Evolutionary conservation across 2,113 vertebrate species (phyloP), one percentile per base, ranked within the genome.

Genomic region (Morone saxatilis): DNA sequence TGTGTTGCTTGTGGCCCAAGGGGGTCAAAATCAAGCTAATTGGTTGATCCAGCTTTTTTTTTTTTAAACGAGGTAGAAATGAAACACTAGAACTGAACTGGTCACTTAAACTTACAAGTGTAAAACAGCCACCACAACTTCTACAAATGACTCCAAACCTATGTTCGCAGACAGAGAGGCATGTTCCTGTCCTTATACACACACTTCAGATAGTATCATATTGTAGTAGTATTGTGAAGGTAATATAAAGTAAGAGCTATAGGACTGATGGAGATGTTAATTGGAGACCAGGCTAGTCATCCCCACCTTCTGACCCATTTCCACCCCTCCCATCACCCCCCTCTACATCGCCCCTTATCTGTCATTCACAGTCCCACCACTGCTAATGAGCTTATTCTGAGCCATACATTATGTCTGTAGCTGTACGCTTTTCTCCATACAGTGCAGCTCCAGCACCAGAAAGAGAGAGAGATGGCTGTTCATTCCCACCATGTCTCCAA

Each of bases 221-320:
- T 71, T 47, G 56, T 45, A 19, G 20, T 20, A 6, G n/a, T 50
- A 54, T 54, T 75, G 56, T 67, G 10, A 56, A 74, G 67, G 6
- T 61, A 47, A 63, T 76, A 25, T 83, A 78, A 85, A 62, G 77
- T 60, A 60, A 63, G 76, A 81, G 60, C 76, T 69, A 76, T 53
- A 59, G 70, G 74, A 71, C 79, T 85, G 82, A 76, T 86, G 79
- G 76, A 92, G 81, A 86, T 90, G 88, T 88, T 94, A 91, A 94
- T 94, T 93, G 91, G 92, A 86, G 84, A 71, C 63, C 76, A 92
- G 84, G 81, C 82, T 83, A 89, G 76, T 70, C 81, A 83, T 82
- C 78, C 82, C 87, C 87, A 90, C 83, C 83, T 78, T 80, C 83
- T 91, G 80, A 90, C 90, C 93, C 62, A 88, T 50, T 80, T 85